These are phyloP conservation scores for Watsonalla cultraria DNA, from an alignment of 2,888 invertebrate genomes.

Conservation along the genomic window DNA sequence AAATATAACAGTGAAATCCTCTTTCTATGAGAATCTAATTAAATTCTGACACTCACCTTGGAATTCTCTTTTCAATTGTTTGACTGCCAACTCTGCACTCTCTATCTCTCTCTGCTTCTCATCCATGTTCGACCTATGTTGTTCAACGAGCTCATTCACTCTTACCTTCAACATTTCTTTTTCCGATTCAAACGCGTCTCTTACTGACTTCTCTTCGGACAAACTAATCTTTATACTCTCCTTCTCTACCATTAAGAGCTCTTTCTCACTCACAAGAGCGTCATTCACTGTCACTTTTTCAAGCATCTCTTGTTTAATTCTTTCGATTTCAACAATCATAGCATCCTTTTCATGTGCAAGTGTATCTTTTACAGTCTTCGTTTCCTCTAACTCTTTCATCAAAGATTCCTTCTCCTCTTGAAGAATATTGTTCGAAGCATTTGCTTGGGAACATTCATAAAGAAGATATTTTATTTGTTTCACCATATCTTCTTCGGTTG, in stretches of 20 bases:
- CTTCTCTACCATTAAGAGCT: constrained; percentile 19
- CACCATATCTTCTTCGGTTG: constrained; percentile 4
- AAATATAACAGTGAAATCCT: no score
- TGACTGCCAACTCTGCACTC: constrained; percentile 20
- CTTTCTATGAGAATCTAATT: no score
- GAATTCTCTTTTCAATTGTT: constrained; percentile 25
- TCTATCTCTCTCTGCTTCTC: constrained; percentile 24
- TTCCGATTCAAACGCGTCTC: constrained; percentile 27
- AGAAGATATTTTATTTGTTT: constrained; percentile 12
- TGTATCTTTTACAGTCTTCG: constrained; percentile 9
- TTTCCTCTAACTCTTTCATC: constrained; percentile 10
- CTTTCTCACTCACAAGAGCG: constrained; percentile 20
- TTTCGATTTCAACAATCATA: constrained; percentile 14
- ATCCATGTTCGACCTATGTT: constrained; percentile 16
- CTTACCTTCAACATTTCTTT: constrained; percentile 21
- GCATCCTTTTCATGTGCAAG: constrained; percentile 15
- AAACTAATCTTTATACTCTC: constrained; percentile 22
- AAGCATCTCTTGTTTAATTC: constrained; percentile 12
- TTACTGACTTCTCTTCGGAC: constrained; percentile 26
- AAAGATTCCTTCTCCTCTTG: constrained; percentile 17
- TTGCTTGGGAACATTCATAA: constrained; percentile 9
- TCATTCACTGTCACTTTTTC: constrained; percentile 14
- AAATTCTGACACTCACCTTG: constrained; percentile 28
- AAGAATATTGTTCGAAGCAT: constrained; percentile 6
- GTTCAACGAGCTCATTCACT: constrained; percentile 22